Evolutionary conservation across 2,888 invertebrate genomes (phyloP), one percentile per base, ranked within the genome.

Genomic region (Drosophila pegasa): DNA sequence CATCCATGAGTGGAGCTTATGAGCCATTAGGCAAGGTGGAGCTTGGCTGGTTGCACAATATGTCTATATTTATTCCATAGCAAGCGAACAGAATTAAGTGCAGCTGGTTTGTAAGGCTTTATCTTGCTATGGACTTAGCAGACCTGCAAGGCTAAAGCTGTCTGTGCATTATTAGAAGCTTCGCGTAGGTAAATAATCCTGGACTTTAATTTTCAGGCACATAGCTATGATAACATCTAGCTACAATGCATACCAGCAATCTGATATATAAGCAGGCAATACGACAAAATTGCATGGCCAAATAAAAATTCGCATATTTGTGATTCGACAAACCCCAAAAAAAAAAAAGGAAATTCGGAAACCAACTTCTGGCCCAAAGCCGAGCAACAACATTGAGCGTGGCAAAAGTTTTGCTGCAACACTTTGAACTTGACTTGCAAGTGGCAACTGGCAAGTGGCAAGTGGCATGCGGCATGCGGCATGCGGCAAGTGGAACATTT

Each of bases 371-470:
- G 56, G 64, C 33, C 45, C 31, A 22, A 55, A 52, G 38, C 38
- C 35, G 35, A 66, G 41, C 61, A 60, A 37, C 71, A 68, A 57
- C 58, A 64, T 47, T 51, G 31, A 31, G 43, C 31, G 6, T 8
- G 43, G 20, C 43, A 57, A 35, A 78, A 79, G 48, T 79, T 79
- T 76, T 55, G 76, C 73, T 65, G 71, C 75, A 72, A 64, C 65
- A 69, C 69, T 78, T 73, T 73, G 60, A 73, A 79, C 70, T 70
- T 73, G 70, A 63, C 48, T 61, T 25, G 29, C 43, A 43, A 54
- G 61, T 47, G 57, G 60, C 33, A 57, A 61, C 9, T 38, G 25
- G 35, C 55, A 38, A 47, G 61, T 35, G 61, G 62, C 41, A 61
- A 52, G 70, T 40, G 51, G 40, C 77, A 65, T 64, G 56, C 57